Evolutionary conservation across 2,113 vertebrate species (phyloP).

Genomic region (Eulacestoma nigropectus): DNA sequence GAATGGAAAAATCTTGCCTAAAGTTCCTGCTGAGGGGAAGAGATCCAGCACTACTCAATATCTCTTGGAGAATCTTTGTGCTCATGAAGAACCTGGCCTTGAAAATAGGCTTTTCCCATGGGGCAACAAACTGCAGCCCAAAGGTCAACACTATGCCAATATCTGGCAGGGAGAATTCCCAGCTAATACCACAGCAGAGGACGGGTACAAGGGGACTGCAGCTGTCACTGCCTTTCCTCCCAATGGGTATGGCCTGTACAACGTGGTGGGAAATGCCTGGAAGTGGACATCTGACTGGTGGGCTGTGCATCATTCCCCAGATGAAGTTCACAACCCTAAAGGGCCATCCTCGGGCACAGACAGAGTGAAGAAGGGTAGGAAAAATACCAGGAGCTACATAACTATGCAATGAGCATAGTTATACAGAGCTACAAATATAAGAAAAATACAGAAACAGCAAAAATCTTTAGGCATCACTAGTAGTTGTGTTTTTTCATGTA

Average conservation of each 20-base stretch:
- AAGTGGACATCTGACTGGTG: slow-evolving; percentile 94
- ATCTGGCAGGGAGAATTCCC: slow-evolving; percentile 91
- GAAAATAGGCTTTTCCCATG: slow-evolving; percentile 84
- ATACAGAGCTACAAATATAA: background rate
- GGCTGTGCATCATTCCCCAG: slow-evolving; percentile 77
- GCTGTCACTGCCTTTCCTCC: slow-evolving; percentile 86
- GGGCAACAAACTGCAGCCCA: slow-evolving; percentile 88
- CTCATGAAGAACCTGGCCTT: background rate
- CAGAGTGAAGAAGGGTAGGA: background rate
- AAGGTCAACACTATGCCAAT: slow-evolving; percentile 84
- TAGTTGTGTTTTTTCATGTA: background rate
- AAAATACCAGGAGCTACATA: background rate
- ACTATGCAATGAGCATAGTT: background rate
- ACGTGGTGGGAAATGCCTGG: slow-evolving; percentile 91
- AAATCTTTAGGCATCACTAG: background rate
- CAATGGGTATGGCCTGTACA: slow-evolving; percentile 85
- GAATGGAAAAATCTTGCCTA: background rate
- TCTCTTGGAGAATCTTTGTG: background rate
- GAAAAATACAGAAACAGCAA: background rate
- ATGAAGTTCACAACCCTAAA: slow-evolving; percentile 70
- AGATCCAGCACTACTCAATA: rapidly evolving
- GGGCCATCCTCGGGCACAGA: background rate
- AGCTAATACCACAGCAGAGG: slow-evolving; percentile 79
- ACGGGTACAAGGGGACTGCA: slow-evolving; percentile 81
- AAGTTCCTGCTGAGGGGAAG: background rate